Evolutionary conservation across 2,797 vertebrate genomes (phyloP), one percentile per base, ranked within the genome.

Genomic region (Eurystomus glaucurus): DNA sequence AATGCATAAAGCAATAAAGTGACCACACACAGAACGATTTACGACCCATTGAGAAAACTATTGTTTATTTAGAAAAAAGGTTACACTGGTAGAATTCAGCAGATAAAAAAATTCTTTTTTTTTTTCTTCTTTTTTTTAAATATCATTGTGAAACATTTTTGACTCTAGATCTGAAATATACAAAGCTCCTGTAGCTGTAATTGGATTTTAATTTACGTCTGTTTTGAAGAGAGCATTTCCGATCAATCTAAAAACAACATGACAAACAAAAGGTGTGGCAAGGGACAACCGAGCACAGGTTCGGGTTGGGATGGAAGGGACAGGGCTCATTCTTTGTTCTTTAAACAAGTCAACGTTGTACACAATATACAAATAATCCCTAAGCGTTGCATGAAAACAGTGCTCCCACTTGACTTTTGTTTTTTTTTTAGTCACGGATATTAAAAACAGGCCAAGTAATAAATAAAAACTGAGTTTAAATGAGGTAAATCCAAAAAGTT

Each of bases 61-160:
- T 99, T 98, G 98, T 99, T 99, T 99, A 99, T 99, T 99, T 99
- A 98, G 98, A 99, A 99, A 98, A 99, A 99, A 98, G 98, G 98
- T 99, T 99, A 99, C 99, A 99, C 98, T 99, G 98, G 99, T 99
- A 99, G 99, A 99, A 99, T 99, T 99, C 98, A 99, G 99, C 99
- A 99, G 99, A 99, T 99, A 98, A 99, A 99, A 99, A 99, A 98
- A 90, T 95, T 97, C 98, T 98, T 98, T 94, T 93, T 96, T 98
- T 99, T 98, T 98, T 41, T 15, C 70, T 72, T 98, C 70, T 72
- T 84, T 96, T 98, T 99, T 99, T 99, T 99, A 99, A 99, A 99
- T 98, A 98, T 98, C 98, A 98, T 98, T 98, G 97, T 98, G 97
- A 99, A 99, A 99, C 98, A n/a, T n/a, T n/a, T n/a, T n/a, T n/a